These are phyloP conservation scores for Aleadryas rufinucha DNA, from an alignment of 2,113 vertebrate species.

Conservation along the genomic window DNA sequence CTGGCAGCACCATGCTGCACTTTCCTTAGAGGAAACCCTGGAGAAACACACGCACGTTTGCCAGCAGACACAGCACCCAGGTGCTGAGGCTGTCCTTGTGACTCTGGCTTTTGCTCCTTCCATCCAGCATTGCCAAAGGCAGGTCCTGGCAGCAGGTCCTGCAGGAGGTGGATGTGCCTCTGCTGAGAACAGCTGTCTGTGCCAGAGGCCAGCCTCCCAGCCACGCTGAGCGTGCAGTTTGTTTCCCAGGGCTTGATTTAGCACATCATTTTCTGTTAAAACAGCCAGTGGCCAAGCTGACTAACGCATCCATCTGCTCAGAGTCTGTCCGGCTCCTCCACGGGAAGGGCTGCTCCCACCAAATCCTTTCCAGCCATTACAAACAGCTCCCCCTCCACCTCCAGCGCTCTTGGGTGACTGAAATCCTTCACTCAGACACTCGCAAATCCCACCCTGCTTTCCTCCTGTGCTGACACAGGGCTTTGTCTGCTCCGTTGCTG, in stretches of 20 bases:
- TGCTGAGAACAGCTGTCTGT: background rate
- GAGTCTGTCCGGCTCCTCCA: background rate
- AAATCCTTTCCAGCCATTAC: background rate
- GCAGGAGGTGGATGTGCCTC: background rate
- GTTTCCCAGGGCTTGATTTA: slow-evolving; percentile 8
- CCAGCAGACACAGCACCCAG: background rate
- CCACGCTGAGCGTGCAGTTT: background rate
- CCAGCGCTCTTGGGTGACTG: background rate
- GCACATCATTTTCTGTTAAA: slow-evolving; percentile 6
- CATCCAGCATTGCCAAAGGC: background rate
- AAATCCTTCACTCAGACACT: background rate
- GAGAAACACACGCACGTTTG: background rate
- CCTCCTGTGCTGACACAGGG: background rate
- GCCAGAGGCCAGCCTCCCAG: background rate
- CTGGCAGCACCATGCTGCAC: background rate
- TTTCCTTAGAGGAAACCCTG: background rate
- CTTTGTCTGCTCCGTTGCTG: fast-evolving
- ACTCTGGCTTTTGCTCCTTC: background rate
- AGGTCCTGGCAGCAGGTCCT: background rate
- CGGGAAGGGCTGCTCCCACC: background rate
- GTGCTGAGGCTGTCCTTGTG: background rate
- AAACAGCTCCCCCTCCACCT: fast-evolving
- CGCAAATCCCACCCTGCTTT: background rate
- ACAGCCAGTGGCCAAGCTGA: background rate
- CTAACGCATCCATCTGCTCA: background rate